Evolutionary conservation across 2,888 invertebrate genomes (phyloP), one percentile per base, ranked within the genome.

Genomic region (Cristatella mucedo): DNA sequence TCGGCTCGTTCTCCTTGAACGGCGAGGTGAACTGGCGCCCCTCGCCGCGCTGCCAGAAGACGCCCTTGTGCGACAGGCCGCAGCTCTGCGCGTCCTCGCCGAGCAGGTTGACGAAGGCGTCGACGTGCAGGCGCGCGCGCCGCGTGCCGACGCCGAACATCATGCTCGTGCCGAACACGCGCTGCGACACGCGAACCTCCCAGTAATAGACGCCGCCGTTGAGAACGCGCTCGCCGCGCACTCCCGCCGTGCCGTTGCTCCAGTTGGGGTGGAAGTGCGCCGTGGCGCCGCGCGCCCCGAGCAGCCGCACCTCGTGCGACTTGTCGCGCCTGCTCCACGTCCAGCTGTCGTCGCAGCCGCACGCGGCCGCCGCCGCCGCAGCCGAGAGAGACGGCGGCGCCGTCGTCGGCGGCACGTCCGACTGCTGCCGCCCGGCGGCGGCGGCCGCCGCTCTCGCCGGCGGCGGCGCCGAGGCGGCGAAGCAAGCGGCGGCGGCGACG

Each of bases 191-290:
- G 19, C 53, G 68, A 41, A 79, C 61, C 56, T 78, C 77, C 77
- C 77, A 78, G 56, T 76, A 78, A 58, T 74, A 63, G 24, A 51
- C 49, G 7, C 67, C 61, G 51, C 74, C 72, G 57, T 77, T 77
- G n/a, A 80, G 66, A 5, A 74, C 63, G 18, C 73, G 65, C 15
- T 73, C 76, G 4, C 78, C 78, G 34, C 77, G 70, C 1, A 78
- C 76, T 1, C 75, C 79, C 0, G 78, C 78, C 0, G 78, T 78
- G 6, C 78, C 78, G 53, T 76, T 76, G 54, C 77, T 77, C 78
- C 78, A 78, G 55, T 77, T 76, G 5, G 78, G 78, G 61, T 80
- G 79, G 55, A 80, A 80, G 53, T 74, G 73, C 1, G 76, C 78
- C n/a, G 72, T 74, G 45, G 50, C 45, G 19, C 46, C 44, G n/a